Evolutionary conservation across 2,113 vertebrate species (phyloP).

Genomic region (Tangachromis dhanisi): DNA sequence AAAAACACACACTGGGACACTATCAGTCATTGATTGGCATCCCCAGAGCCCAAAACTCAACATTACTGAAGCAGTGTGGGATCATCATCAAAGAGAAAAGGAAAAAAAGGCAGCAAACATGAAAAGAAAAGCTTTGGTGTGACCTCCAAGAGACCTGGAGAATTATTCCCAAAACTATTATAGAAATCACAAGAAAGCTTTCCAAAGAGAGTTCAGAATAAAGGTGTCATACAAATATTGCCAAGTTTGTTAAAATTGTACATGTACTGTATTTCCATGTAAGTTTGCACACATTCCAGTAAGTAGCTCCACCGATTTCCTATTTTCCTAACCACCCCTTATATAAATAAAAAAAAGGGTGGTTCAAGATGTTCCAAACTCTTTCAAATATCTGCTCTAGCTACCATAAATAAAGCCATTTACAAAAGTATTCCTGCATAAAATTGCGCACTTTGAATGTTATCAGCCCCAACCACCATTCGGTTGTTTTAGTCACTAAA

Average conservation of each 20-base stretch:
- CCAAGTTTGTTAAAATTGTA: not conserved
- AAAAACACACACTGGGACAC: not conserved
- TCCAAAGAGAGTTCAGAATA: not conserved
- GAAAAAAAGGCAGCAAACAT: not conserved
- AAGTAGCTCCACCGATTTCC: not conserved
- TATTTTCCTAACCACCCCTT: not conserved
- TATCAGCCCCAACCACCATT: not conserved
- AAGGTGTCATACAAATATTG: not conserved
- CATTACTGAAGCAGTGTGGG: not conserved
- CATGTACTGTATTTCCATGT: not conserved
- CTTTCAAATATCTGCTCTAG: not conserved
- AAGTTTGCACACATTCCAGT: not conserved
- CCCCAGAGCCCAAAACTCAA: not conserved
- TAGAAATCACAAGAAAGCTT: not conserved
- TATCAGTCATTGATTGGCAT: not conserved
- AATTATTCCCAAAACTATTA: not conserved
- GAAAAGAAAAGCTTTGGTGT: not conserved
- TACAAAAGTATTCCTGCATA: not conserved
- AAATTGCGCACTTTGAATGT: not conserved
- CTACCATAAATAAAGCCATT: not conserved
- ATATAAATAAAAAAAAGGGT: not conserved
- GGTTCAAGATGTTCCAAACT: not conserved
- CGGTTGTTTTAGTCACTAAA: fast-evolving
- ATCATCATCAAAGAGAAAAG: not conserved
- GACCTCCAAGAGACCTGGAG: not conserved